Evolutionary conservation across 2,888 invertebrate genomes (phyloP).

Genomic region (Julus scandinavius): DNA sequence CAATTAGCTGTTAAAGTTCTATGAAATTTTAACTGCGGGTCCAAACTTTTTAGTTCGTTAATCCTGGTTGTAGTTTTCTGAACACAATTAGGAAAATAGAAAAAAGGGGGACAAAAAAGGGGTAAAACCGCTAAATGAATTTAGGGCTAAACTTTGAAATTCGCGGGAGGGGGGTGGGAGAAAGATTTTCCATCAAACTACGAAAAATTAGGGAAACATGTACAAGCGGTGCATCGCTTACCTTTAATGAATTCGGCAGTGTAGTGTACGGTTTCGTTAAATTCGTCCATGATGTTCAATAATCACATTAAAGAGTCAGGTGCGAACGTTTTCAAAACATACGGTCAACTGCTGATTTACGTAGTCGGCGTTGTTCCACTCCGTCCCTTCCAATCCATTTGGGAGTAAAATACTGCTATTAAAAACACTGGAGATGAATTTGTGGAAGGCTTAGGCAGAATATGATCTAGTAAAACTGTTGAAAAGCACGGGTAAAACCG

Average conservation of each 20-base stretch:
- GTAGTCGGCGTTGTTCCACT: not conserved
- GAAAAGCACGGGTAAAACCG: not conserved
- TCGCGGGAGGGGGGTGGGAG: not conserved
- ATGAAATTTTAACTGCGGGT: not conserved
- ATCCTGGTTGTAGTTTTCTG: no score
- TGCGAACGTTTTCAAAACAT: constrained; percentile 24
- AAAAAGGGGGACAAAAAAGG: not conserved
- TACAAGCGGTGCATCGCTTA: constrained; percentile 64
- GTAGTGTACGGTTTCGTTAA: constrained; percentile 72
- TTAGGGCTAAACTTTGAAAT: not conserved
- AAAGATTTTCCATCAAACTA: not conserved
- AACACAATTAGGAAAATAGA: not conserved
- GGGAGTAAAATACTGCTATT: not conserved
- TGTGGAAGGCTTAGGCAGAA: not conserved
- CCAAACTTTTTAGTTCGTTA: no score
- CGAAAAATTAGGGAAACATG: not conserved
- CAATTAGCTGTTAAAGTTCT: no score
- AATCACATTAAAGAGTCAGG: not conserved
- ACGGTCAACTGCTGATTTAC: not conserved
- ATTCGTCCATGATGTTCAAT: constrained; percentile 56
- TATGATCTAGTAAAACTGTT: not conserved
- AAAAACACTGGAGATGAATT: not conserved
- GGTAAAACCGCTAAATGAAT: not conserved
- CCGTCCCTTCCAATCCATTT: not conserved
- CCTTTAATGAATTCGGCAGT: constrained; percentile 76